Percentiles rank a stretch among this genome's conserved stretches.
These are phyloP conservation scores for Theonella swinhoei DNA, from an alignment of 37 sponge, comb jelly and placozoan genomes.

Conservation along the genomic window DNA sequence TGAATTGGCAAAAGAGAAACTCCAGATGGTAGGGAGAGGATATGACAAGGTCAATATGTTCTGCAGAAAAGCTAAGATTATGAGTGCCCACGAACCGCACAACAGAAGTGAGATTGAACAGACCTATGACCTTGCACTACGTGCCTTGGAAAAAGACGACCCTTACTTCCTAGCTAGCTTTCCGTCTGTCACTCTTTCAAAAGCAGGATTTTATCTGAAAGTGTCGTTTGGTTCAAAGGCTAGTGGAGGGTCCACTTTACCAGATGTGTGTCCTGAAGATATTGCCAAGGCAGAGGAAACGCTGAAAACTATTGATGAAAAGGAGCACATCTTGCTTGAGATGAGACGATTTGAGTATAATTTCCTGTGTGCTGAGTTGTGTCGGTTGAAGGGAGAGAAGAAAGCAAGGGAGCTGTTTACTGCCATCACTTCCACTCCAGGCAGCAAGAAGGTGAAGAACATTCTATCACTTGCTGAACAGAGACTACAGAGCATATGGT, in stretches of 20 bases:
- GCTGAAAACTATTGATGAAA: neutral
- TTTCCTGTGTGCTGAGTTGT: neutral
- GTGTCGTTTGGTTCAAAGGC: constrained; percentile 1
- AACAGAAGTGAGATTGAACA: neutral
- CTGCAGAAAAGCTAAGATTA: neutral
- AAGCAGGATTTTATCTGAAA: neutral
- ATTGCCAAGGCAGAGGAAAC: neutral
- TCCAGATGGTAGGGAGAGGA: constrained; percentile 1
- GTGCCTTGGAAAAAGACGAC: neutral
- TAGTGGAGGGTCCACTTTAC: neutral
- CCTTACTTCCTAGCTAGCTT: neutral
- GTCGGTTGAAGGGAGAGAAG: neutral
- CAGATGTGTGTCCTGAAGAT: neutral
- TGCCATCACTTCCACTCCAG: neutral
- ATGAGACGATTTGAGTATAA: neutral
- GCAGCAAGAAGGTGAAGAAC: neutral
- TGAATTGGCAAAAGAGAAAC: neutral
- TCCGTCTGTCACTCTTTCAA: neutral
- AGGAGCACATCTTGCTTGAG: neutral
- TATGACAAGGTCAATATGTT: constrained; percentile 1
- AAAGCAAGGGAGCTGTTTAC: neutral
- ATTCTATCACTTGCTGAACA: neutral
- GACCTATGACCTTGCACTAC: neutral
- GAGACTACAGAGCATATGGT: neutral
- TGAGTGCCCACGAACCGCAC: neutral